Conservation (phyloP, 2,888 invertebrate species). For the Dexiosoma caninum region DNA sequence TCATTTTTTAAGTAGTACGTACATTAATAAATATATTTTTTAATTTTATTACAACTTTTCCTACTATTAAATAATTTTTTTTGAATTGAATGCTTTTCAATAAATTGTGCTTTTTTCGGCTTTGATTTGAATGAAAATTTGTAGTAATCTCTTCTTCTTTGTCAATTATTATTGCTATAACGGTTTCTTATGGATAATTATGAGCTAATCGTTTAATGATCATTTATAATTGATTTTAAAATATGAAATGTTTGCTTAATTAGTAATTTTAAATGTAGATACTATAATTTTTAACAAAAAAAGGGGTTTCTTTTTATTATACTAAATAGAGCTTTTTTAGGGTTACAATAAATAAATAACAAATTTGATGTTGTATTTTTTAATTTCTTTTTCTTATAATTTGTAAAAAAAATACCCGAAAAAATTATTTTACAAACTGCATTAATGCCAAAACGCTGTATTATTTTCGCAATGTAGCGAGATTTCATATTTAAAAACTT, state of each 20-base stretch:
- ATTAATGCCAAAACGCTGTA: too few species aligned
- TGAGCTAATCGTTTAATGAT: constrained; percentile 12
- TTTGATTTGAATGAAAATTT: constrained; percentile 31
- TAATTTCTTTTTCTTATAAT: neutral
- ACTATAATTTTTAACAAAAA: constrained; percentile 41
- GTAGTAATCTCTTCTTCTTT: constrained; percentile 30
- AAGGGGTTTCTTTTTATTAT: constrained; percentile 44
- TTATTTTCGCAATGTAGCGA: too few species aligned
- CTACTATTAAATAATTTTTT: constrained; percentile 4
- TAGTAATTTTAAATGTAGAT: neutral
- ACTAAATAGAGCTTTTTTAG: constrained; percentile 18
- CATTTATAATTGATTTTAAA: neutral
- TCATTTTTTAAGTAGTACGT: neutral
- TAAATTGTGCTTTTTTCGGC: constrained; percentile 41
- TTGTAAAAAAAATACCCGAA: neutral
- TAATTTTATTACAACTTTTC: neutral
- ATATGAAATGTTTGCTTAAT: constrained; percentile 30
- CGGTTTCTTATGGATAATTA: constrained; percentile 11
- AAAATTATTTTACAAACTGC: neutral
- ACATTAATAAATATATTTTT: neutral
- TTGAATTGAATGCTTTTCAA: neutral
- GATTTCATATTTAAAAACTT: neutral
- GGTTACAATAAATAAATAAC: constrained; percentile 54
- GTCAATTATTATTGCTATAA: neutral
- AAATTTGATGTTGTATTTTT: constrained; percentile 6